Base-by-base conservation (phyloP, 2,888 invertebrate species). In the Lottia scabra region DNA sequence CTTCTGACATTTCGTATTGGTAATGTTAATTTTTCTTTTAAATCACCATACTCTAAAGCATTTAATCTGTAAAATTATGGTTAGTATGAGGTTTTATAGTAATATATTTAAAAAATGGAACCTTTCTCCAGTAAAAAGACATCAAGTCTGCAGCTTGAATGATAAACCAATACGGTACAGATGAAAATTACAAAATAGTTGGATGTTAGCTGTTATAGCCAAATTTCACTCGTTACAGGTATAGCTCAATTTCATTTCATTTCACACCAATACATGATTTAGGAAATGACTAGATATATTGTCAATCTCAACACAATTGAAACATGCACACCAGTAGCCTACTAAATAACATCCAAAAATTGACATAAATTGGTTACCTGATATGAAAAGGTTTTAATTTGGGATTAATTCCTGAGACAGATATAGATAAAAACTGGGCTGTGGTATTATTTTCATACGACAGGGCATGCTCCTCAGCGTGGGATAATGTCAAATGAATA, bases 401-500 rank as follows among this genome's bases (percentile, higher is more conserved):
- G 44, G 78, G 75, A 72, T 87, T 83, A 30, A 86, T 79, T 74
- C 86, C 85, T 23, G 78, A 80, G 5, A 94, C 94, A 87, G 93
- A 92, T 72, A 97, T 95, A 86, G 94, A 95, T 5, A 97, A 91
- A 88, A 93, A 96, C 89, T 97, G 96, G 1, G 94, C 92, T 69
- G 94, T 93, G 69, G 93, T 93, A 64, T 93, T 92, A n/a, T 92
- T 92, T 68, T 92, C 91, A 64, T 93, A 92, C 1, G 95, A 93
- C 66, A 96, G 91, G 43, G 81, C 78, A 73, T 89, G 89, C 63
- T 89, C 88, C 64, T 90, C 90, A 44, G 94, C 93, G 81, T 93
- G 93, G 76, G 93, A 93, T 23, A 96, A 93, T 46, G 94, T 92
- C 16, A 97, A 91, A 0, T 93, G 91, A 26, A 95, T 93, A 88